Conservation (phyloP, 2,113 vertebrate species). For the Corvus hawaiiensis region DNA sequence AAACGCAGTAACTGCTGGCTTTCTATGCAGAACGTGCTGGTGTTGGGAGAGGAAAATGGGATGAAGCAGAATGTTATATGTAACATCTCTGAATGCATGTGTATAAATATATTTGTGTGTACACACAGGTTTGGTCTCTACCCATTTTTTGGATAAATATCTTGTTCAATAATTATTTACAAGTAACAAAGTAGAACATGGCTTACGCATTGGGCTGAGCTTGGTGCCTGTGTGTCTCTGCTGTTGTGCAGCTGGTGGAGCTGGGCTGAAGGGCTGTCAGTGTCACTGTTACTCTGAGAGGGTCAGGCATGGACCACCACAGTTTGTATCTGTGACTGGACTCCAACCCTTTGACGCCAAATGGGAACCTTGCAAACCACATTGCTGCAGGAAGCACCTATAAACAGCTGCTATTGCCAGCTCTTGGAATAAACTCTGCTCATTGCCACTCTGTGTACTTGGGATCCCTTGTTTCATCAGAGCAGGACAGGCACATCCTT, state of each 20-base stretch:
- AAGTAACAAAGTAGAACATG: background rate
- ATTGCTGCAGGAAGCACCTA: background rate
- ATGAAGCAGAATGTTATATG: background rate
- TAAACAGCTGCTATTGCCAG: background rate
- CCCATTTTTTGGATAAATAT: background rate
- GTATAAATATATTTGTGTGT: background rate
- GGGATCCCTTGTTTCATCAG: accelerated
- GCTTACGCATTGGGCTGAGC: background rate
- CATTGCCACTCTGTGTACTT: accelerated
- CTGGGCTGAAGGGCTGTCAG: background rate
- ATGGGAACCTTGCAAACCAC: background rate
- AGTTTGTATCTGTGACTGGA: background rate
- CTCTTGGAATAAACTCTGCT: background rate
- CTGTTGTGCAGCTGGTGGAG: background rate
- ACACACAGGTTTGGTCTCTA: background rate
- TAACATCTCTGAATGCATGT: background rate
- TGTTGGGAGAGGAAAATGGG: background rate
- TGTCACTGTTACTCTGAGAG: background rate
- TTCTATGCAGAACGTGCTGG: background rate
- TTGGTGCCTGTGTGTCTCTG: background rate
- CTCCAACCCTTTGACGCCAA: background rate
- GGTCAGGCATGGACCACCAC: background rate
- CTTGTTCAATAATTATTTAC: background rate
- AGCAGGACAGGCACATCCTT: background rate
- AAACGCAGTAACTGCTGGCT: background rate